Evolutionary conservation across 2,113 vertebrate species (phyloP), one percentile per base, ranked within the genome.

Genomic region (Pteronura brasiliensis): DNA sequence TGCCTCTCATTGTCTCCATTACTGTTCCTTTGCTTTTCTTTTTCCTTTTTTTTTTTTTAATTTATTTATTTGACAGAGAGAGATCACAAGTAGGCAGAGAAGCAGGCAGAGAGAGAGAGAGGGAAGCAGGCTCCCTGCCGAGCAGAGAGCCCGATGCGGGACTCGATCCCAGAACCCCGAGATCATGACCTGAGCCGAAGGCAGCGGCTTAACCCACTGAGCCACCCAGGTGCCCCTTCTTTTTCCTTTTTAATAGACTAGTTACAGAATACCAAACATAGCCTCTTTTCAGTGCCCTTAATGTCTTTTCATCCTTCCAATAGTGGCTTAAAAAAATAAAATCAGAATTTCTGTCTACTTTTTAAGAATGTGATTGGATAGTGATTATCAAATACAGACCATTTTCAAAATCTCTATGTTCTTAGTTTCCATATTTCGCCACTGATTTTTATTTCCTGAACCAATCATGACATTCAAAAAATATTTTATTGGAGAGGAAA

Each of bases 341-440:
- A 96, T 81, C 18, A 65, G 42, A 79, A 88, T 80, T 80, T 88
- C 47, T 77, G 29, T 95, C 36, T 88, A 71, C n/a, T 89, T 74
- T 77, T 44, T 31, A n/a, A 77, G 88, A 83, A 27, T 55, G 49
- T 57, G 47, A n/a, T 61, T 92, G 52, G 23, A 85, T 89, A 83
- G 71, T 84, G 21, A 55, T 23, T 17, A 91, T 77, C 49, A 69
- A 77, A 84, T 71, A 76, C 36, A 82, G 76, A 57, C 36, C 63
- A 44, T 92, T 93, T 92, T 83, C 27, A 72, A 93, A 69, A 76
- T 77, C 17, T 72, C n/a, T 71, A 34, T 80, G 52, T 55, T 90
- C 36, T 90, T 63, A 61, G 69, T 52, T 39, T 88, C 47, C 25
- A 21, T 69, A 76, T 44, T 83, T 74, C 82, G 12, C 6, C 25